Evolutionary conservation across 2,888 invertebrate genomes (phyloP).

Genomic region (Sabatieria punctata): DNA sequence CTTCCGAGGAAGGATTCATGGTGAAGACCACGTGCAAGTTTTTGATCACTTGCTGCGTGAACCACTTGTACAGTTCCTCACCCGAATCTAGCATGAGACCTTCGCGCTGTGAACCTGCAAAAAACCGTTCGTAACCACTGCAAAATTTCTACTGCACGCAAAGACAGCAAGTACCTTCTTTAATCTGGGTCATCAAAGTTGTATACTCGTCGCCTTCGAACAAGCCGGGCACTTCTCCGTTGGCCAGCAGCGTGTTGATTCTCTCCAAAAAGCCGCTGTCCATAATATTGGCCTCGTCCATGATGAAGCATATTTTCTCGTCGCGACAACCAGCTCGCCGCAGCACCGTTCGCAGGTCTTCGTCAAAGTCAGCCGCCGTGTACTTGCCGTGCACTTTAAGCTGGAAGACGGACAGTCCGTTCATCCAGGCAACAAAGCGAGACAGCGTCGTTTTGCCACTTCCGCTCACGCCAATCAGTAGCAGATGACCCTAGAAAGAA

Average conservation of each 20-base stretch:
- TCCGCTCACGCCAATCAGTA: conserved; percentile 94
- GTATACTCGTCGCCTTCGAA: conserved; percentile 79
- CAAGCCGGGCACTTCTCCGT: conserved; percentile 36
- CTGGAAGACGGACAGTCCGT: conserved; percentile 95
- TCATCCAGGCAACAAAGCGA: conserved; percentile 99
- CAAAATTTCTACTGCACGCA: too few species aligned
- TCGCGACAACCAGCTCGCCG: conserved; percentile 45
- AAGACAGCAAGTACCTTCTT: conserved; percentile 94
- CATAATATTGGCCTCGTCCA: conserved; percentile 85
- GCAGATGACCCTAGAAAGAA: conserved; percentile 77
- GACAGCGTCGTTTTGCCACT: conserved; percentile 98
- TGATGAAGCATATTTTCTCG: conserved; percentile 95
- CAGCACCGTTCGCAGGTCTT: conserved; percentile 60
- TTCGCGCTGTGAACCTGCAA: too few species aligned
- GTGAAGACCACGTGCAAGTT: conserved; percentile 98
- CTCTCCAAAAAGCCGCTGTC: conserved; percentile 96
- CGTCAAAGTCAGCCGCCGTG: conserved; percentile 94
- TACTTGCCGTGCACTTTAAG: conserved; percentile 99
- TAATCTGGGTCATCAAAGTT: conserved; percentile 97
- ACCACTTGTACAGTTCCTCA: conserved; percentile 99
- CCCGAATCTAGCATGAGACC: conserved; percentile 94
- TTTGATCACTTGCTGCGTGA: conserved; percentile 97
- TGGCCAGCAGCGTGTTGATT: conserved; percentile 76
- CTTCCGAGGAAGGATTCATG: conserved; percentile 77
- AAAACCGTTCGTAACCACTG: too few species aligned